Base-by-base conservation (phyloP, 2,888 invertebrate species). In the Furcula furcula region DNA sequence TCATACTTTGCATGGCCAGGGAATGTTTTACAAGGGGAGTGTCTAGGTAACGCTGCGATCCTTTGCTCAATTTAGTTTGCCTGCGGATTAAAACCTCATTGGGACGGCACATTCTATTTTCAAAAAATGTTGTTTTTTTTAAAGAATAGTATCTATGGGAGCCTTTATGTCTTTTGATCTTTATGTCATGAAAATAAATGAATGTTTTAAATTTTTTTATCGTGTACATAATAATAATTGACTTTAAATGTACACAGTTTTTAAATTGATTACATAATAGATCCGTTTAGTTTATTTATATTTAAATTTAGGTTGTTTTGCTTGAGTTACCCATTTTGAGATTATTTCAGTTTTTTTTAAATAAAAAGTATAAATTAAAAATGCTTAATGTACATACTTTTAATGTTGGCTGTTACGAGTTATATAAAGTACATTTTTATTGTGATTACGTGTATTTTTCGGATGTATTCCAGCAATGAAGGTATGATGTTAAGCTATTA, bases 1-100 rank as follows among this genome's bases (percentile, higher is more conserved):
- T 68, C 55, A 65, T 65, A 67, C 62, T 75, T 62, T 84, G 87
- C 87, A 87, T 87, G 87, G 84, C 80, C 72, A 79, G 73, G 81
- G 80, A 81, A 83, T 81, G 84, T 65, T 64, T 51, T 57, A 56
- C 58, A 57, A 55, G 46, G 56, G 61, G 44, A 60, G 54, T n/a
- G 39, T 40, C 30, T 53, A 45, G 38, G 42, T 56, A 52, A 42
- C 42, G 39, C 54, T 43, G 40, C 65, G 69, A 71, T 63, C 62
- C 55, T 55, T 55, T 55, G 54, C 45, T 52, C 48, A 46, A 41
- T 30, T 42, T 65, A 65, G 65, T 60, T 61, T 68, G 72, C 68
- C 71, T 71, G 71, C 55, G 52, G 57, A 65, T 42, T 36, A 23
- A 55, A 66, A 65, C 54, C 59, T 65, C 60, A 36, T 43, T 61